Evolutionary conservation across 2,113 vertebrate species (phyloP).

Genomic region (Ictalurus punctatus): DNA sequence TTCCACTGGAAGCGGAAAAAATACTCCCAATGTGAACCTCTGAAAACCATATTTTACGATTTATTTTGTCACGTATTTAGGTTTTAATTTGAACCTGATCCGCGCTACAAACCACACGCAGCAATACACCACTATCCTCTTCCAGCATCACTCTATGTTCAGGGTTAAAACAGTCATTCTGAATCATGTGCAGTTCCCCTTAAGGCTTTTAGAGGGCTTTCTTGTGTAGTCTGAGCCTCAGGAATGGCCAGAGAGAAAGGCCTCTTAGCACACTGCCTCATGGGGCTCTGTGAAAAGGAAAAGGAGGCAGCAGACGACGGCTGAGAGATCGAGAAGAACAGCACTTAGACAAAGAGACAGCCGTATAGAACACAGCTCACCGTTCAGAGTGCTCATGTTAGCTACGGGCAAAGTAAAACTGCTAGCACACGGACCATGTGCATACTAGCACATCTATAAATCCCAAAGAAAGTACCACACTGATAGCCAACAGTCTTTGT

Average conservation of each 20-base stretch:
- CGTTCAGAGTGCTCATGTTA: background rate
- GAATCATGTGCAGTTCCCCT: slow-evolving; percentile 7
- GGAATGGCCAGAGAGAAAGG: slow-evolving; percentile 33
- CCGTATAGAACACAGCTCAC: background rate
- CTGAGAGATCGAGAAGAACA: slow-evolving; percentile 21
- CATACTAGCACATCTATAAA: slow-evolving; percentile 13
- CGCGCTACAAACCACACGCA: background rate
- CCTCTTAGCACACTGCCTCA: slow-evolving; percentile 31
- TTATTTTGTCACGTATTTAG: background rate
- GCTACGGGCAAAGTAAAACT: slow-evolving; percentile 17
- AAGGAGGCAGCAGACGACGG: slow-evolving; percentile 4
- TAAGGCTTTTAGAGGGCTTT: slow-evolving; percentile 34
- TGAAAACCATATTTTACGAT: background rate
- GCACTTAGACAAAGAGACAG: slow-evolving; percentile 6
- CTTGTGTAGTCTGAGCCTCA: slow-evolving; percentile 4
- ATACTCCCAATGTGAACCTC: background rate
- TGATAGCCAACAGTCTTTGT: slow-evolving; percentile 12
- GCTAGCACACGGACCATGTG: background rate
- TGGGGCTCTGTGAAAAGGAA: slow-evolving; percentile 25
- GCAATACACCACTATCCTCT: background rate
- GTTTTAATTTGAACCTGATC: background rate
- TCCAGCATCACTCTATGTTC: background rate
- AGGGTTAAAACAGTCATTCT: background rate
- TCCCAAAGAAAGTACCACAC: background rate
- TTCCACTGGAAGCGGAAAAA: background rate